These are phyloP conservation scores for Tachysurus vachellii DNA, from an alignment of 2,113 vertebrate species.

Conservation along the genomic window DNA sequence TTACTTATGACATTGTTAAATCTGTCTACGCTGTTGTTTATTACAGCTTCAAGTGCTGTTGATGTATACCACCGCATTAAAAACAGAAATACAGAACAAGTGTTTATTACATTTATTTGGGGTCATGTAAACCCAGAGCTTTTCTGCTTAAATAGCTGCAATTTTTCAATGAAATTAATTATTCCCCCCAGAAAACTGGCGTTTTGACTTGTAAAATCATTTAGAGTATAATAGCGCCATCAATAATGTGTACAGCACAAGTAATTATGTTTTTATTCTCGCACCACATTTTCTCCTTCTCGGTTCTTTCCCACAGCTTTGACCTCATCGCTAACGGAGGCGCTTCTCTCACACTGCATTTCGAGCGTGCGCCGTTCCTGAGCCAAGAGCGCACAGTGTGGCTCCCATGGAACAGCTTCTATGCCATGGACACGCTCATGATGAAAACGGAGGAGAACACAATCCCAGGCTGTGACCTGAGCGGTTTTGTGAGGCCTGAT, in stretches of 20 bases:
- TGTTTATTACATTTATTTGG: constrained; percentile 49
- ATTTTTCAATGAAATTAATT: constrained; percentile 56
- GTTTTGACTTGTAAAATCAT: constrained; percentile 54
- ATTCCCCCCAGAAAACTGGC: constrained; percentile 39
- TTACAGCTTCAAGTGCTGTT: constrained; percentile 19
- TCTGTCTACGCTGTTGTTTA: neutral
- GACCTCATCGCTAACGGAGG: constrained; percentile 97
- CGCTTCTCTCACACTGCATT: constrained; percentile 90
- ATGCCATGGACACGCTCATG: constrained; percentile 96
- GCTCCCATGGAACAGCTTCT: constrained; percentile 97
- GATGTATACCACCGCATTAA: constrained; percentile 37
- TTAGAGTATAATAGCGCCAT: constrained; percentile 46
- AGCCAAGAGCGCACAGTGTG: constrained; percentile 97
- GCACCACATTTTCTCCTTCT: neutral
- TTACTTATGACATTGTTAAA: constrained; percentile 20
- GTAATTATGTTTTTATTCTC: constrained; percentile 39
- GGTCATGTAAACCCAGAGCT: constrained; percentile 36
- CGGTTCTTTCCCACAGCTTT: constrained; percentile 76
- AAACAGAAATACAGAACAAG: constrained; percentile 45
- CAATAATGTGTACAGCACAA: constrained; percentile 46
- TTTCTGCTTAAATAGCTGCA: constrained; percentile 44
- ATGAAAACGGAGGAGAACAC: constrained; percentile 99
- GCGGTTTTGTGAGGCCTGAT: constrained; percentile 92
- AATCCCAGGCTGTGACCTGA: constrained; percentile 98
- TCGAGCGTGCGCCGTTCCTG: constrained; percentile 94